Base-by-base conservation (phyloP, 2,888 invertebrate species). In the Onthophagus sagittarius region DNA sequence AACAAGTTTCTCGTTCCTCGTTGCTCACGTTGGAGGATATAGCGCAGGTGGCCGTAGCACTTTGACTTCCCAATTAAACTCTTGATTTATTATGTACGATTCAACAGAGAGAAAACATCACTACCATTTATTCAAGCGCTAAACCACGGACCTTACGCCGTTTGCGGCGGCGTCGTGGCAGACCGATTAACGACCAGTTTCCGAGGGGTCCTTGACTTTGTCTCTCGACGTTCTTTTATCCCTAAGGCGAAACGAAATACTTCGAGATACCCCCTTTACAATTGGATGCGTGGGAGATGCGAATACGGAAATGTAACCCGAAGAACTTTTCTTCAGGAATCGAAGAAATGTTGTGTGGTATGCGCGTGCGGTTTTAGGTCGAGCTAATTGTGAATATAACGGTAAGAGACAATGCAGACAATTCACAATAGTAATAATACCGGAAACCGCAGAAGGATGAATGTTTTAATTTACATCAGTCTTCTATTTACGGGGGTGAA, bases 1-100 rank as follows among this genome's bases (percentile, higher is more conserved):
- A 53, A 11, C 39, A 53, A 7, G 39, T 53, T 53, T 53, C 39
- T 53, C 39, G 39, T 2, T 53, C 39, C 39, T 53, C 11, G 11
- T 53, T 11, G 9, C 39, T 53, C 39, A 9, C 39, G 39, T 53
- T 53, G 39, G 39, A 53, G 67, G 67, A n/a, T 67, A 67, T 23
- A 53, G 23, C 32, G 67, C 67, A 67, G 67, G 67, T 67, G 67
- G 15, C 67, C 67, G 67, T 9, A 31, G 67, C 32, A 67, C 67
- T 67, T n/a, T 67, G 67, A 67, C 67, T 67, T 74, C 70, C 74
- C 75, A 75, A 75, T 75, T 75, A 75, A 74, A 75, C 62, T 31
- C 74, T 69, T 75, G 74, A 75, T 75, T 75, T 75, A 75, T 75
- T 74, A 71, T 71, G 69, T 75, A 74, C 70, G 74, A 73, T 75